A percentile compares a stretch with the other conserved stretches of the same genome.
Conservation (phyloP, 2,888 invertebrate species). For the Nephrotoma guestfalica region DNA sequence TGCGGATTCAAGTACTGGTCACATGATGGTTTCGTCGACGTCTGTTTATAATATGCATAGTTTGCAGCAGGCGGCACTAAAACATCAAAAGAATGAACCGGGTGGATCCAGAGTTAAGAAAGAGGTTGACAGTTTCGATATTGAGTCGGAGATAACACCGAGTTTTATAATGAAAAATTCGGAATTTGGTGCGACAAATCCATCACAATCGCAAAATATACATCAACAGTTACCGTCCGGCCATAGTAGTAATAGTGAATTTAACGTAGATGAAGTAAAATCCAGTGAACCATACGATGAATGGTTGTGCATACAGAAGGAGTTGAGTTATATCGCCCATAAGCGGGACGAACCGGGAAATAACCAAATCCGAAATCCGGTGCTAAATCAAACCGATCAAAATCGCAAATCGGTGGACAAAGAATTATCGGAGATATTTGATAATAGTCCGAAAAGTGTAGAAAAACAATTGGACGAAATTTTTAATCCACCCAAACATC, state of each 20-base stretch:
- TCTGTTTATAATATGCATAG: background rate
- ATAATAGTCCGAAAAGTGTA: constrained; percentile 22
- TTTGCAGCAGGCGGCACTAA: background rate
- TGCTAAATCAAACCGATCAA: constrained; percentile 14
- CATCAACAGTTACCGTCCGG: background rate
- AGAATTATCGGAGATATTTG: constrained; percentile 27
- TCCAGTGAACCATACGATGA: constrained; percentile 40
- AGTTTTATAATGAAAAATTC: constrained; percentile 31
- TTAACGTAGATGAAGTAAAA: constrained; percentile 13
- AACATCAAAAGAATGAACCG: background rate
- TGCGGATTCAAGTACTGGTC: background rate
- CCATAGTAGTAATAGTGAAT: constrained; percentile 9
- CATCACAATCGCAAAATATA: background rate
- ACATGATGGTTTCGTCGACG: background rate
- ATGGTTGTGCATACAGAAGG: constrained; percentile 52
- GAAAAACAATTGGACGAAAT: constrained; percentile 23
- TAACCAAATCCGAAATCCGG: constrained; percentile 4
- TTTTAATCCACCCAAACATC: constrained; percentile 14
- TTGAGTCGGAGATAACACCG: constrained; percentile 31
- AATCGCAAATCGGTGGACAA: constrained; percentile 14
- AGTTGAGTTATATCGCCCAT: constrained; percentile 36
- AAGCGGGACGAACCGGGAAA: constrained; percentile 9
- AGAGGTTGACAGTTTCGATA: constrained; percentile 28
- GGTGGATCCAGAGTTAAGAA: constrained; percentile 16
- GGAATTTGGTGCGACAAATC: constrained; percentile 1